A percentile compares a stretch with the other conserved stretches of the same genome.
These are phyloP conservation scores for Tragelaphus imberbis DNA, from an alignment of 2,113 vertebrate genomes.

Conservation along the genomic window DNA sequence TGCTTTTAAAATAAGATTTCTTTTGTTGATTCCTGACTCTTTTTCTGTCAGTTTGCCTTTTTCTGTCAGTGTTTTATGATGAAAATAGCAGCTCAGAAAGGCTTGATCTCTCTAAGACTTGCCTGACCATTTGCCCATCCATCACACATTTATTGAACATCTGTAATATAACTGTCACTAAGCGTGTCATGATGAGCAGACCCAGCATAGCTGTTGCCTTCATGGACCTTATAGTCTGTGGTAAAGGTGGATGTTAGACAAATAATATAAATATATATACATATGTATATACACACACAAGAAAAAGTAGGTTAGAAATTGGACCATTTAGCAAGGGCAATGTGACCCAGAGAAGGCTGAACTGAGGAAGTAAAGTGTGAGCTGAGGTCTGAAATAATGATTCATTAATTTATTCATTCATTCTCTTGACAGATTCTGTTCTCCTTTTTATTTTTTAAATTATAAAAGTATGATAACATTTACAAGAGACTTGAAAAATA, in stretches of 20 bases:
- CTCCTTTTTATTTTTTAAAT: background rate
- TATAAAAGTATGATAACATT: background rate
- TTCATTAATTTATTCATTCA: background rate
- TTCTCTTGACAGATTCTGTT: background rate
- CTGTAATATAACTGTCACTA: too few relatives aligned
- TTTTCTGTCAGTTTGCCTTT: background rate
- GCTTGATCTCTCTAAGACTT: background rate
- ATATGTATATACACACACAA: background rate
- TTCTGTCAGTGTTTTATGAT: background rate
- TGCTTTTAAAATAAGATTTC: background rate
- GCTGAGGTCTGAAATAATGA: background rate
- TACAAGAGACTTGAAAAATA: background rate
- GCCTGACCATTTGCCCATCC: background rate
- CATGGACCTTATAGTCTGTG: background rate
- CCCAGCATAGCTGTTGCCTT: background rate
- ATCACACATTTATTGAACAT: background rate
- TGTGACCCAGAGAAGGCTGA: background rate
- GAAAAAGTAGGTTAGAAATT: background rate
- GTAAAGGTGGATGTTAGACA: background rate
- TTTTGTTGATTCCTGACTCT: background rate
- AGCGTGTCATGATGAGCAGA: background rate
- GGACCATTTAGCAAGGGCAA: background rate
- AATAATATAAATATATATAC: background rate
- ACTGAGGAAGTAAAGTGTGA: background rate
- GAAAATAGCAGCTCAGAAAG: constrained; percentile 3